Conservation (phyloP, 2,113 vertebrate species). For the Colossoma macropomum region DNA sequence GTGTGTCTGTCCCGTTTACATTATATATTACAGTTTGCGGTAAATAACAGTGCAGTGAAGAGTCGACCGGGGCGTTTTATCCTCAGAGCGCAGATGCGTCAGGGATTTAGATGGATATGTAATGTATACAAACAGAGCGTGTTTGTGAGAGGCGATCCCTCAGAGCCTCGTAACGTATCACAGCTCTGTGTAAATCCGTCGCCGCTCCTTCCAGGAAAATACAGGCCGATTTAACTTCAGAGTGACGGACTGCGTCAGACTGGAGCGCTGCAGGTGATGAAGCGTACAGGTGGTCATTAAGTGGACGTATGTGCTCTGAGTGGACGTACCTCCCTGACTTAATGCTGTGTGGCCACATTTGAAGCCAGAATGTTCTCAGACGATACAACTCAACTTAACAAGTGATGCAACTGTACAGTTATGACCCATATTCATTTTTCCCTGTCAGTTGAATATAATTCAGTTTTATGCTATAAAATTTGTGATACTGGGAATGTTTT, state of each 20-base stretch:
- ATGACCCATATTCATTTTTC: too few species aligned
- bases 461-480: too few species aligned
- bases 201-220: constrained; percentile 4
- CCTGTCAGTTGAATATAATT: too few species aligned
- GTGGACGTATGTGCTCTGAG: too few species aligned
- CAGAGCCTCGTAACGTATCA: constrained; percentile 5
- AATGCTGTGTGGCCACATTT: too few species aligned
- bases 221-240: not conserved
- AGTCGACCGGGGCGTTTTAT: not conserved
- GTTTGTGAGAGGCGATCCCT: not conserved
- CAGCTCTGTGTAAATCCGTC: not conserved
- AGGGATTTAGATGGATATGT: constrained; percentile 29
- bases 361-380: too few species aligned
- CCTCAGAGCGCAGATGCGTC: not conserved
- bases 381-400: too few species aligned
- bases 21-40: not conserved
- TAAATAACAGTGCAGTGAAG: not conserved
- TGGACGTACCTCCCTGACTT: too few species aligned
- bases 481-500: too few species aligned
- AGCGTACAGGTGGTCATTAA: not conserved
- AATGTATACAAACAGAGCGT: constrained; percentile 6
- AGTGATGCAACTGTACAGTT: too few species aligned
- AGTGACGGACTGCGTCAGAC: not conserved
- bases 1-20: too few species aligned
- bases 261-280: not conserved